Percentiles rank a stretch among this genome's conserved stretches.
Conservation (phyloP, 2,888 invertebrate genomes). For the Agrotis clavis region DNA sequence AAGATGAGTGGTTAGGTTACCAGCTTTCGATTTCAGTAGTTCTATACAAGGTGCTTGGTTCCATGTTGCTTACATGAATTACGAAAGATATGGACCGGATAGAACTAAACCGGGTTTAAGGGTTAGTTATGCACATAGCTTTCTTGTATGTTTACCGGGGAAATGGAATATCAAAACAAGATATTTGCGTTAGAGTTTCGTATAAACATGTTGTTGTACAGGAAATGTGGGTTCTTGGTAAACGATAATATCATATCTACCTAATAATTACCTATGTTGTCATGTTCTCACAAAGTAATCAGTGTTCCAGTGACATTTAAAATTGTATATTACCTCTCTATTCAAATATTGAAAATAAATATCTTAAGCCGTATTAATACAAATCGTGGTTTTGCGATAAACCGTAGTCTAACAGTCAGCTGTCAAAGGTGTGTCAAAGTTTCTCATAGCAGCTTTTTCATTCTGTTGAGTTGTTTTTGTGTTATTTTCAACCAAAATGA, state of each 20-base stretch:
- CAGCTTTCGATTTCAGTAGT: conserved; percentile 45
- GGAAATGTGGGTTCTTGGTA: not conserved
- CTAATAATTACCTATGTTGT: too few relatives aligned
- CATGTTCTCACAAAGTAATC: not conserved
- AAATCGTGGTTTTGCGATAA: too few relatives aligned
- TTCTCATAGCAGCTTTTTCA: too few relatives aligned
- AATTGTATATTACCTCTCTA: too few relatives aligned
- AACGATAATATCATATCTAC: not conserved
- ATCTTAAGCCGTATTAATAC: too few relatives aligned
- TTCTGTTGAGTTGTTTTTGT: too few relatives aligned
- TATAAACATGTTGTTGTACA: not conserved
- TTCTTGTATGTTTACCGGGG: conserved; percentile 20
- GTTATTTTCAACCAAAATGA: too few relatives aligned
- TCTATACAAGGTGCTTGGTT: conserved; percentile 40
- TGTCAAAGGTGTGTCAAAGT: too few relatives aligned
- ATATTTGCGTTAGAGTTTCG: conserved; percentile 14
- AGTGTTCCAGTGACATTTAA: not conserved
- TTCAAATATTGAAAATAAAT: too few relatives aligned
- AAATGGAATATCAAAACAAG: conserved; percentile 11
- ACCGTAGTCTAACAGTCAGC: too few relatives aligned
- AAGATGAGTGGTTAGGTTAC: conserved; percentile 61
- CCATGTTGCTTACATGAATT: conserved; percentile 30
- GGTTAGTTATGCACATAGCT: conserved; percentile 31
- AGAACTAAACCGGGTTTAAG: conserved; percentile 15
- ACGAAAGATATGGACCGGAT: conserved; percentile 30